A percentile compares a stretch with the other conserved stretches of the same genome.
Conservation (phyloP, 2,888 invertebrate species). For the Bruchidius siliquastri region DNA sequence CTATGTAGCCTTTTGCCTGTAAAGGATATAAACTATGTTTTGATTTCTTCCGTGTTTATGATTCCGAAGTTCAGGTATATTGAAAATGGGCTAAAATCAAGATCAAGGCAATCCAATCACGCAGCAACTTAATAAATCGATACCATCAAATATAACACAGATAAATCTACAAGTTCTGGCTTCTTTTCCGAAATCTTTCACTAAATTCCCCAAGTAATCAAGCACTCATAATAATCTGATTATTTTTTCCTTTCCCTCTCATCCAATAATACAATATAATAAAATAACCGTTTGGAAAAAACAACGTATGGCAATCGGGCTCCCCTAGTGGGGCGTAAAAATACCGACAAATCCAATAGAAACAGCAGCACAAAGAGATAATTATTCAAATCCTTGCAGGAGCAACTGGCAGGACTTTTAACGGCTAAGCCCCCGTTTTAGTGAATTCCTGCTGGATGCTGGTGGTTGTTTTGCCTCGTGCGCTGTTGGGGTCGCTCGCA, state of each 20-base stretch:
- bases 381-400: constrained; percentile 39
- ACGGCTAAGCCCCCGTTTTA: constrained; percentile 29
- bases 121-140: too few relatives aligned
- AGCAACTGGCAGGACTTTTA: constrained; percentile 38
- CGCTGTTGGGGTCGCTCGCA: constrained; percentile 4
- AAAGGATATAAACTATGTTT: too few relatives aligned
- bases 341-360: constrained; percentile 31
- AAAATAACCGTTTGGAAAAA: not conserved
- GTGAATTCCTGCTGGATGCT: constrained; percentile 31
- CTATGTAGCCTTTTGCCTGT: too few relatives aligned
- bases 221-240: not conserved
- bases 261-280: not conserved
- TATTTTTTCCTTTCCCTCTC: not conserved
- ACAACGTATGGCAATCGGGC: not conserved
- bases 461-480: constrained; percentile 25
- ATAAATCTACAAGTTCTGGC: too few relatives aligned
- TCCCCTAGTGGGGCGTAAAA: constrained; percentile 5
- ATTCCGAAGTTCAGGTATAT: too few relatives aligned
- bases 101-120: too few relatives aligned
- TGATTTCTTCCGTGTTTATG: too few relatives aligned
- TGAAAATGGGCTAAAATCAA: too few relatives aligned
- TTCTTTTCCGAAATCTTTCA: too few relatives aligned
- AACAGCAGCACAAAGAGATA: constrained; percentile 32
- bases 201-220: not conserved
- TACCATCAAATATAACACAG: too few relatives aligned